Conservation (phyloP, 1,140 invertebrate species). For the Danaus melanippus region DNA sequence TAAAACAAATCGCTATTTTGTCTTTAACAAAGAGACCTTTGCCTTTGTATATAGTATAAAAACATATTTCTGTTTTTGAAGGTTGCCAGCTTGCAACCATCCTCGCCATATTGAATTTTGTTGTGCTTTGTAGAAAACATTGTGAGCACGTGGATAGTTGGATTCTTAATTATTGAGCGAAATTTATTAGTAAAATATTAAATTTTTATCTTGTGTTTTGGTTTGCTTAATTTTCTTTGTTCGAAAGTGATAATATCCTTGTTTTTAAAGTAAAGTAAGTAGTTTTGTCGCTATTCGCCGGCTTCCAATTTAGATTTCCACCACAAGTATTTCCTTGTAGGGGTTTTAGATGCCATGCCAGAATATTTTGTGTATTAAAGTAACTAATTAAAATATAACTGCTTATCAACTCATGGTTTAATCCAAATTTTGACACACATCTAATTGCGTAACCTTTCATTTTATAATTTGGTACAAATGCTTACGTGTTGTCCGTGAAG, state of each 20-base stretch:
- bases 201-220: conserved; percentile 37
- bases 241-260: conserved; percentile 34
- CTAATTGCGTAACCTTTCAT: conserved; percentile 70
- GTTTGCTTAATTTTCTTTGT: conserved; percentile 30
- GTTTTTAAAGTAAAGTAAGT: conserved; percentile 49
- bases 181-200: conserved; percentile 55
- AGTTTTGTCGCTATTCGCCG: conserved; percentile 34
- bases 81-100: conserved; percentile 44
- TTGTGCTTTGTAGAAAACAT: conserved; percentile 71
- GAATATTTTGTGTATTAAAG: conserved; percentile 15
- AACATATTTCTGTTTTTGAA: conserved; percentile 16
- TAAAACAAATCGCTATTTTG: conserved; percentile 3
- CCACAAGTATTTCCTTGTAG: conserved; percentile 32
- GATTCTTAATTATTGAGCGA: conserved; percentile 50
- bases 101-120: conserved; percentile 70
- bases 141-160: conserved; percentile 72
- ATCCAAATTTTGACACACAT: conserved; percentile 32
- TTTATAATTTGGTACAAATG: conserved; percentile 59
- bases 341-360: conserved; percentile 26
- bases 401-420: background rate
- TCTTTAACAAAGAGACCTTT: background rate
- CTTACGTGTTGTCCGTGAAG: conserved; percentile 69
- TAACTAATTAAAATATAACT: conserved; percentile 16
- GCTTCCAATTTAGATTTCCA: conserved; percentile 45
- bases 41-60: too few species aligned